Percentiles rank a stretch among this genome's conserved stretches.
These are phyloP conservation scores for Eubucco bourcierii DNA, from an alignment of 2,113 vertebrate species.

Conservation along the genomic window DNA sequence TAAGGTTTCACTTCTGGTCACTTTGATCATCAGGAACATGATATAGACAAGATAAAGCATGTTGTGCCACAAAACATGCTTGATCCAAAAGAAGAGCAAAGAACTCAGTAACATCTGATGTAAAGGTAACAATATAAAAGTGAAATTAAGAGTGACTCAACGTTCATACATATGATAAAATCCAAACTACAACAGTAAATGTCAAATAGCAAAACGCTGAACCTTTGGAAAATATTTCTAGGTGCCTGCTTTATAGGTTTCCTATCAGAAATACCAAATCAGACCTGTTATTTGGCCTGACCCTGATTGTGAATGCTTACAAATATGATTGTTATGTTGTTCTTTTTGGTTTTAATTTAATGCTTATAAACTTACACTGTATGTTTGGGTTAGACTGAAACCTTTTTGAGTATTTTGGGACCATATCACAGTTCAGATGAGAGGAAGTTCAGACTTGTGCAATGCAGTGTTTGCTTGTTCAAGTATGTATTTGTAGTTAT, in stretches of 20 bases:
- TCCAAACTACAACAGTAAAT: not conserved
- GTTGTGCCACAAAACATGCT: not conserved
- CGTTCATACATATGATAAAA: not conserved
- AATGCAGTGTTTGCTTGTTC: not conserved
- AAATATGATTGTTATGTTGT: not conserved
- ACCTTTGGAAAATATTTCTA: not conserved
- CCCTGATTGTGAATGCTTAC: not conserved
- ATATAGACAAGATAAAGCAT: not conserved
- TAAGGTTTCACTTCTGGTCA: not conserved
- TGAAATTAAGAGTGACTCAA: not conserved
- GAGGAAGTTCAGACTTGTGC: conserved; percentile 24
- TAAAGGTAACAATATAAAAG: not conserved
- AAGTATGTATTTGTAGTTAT: not conserved
- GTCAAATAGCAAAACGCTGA: not conserved
- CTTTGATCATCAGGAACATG: not conserved
- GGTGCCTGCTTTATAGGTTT: not conserved
- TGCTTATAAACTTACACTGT: not conserved
- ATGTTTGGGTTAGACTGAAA: not conserved
- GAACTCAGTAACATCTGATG: not conserved
- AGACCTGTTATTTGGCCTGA: not conserved
- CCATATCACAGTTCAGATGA: not conserved
- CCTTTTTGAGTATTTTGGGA: not conserved
- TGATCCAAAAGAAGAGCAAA: not conserved
- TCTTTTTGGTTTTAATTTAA: not conserved
- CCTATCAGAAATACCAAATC: not conserved